Percentiles rank a stretch among this genome's conserved stretches.
phyloP scores from a whole-genome alignment of 2,113 vertebrate species.

The Holacanthus passer region DNA sequence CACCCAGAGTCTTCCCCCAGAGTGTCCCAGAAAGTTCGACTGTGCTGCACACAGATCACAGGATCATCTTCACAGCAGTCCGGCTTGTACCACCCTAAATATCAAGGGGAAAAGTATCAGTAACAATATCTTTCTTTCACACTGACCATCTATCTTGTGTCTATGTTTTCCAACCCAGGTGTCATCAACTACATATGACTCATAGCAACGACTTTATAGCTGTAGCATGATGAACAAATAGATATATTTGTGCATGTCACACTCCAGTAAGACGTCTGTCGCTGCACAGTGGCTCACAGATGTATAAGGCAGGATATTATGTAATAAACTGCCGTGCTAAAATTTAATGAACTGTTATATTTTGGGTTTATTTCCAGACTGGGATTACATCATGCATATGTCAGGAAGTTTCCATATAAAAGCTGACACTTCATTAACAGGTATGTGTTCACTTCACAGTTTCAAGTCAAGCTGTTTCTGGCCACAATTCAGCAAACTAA shows the following conservation, averaged over 20 bases:
- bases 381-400: neutral
- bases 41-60: constrained; percentile 14
- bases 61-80: neutral
- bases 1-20: neutral
- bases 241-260: neutral
- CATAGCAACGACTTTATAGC: neutral
- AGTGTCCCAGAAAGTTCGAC: neutral
- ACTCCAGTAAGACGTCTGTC: constrained; percentile 2
- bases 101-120: neutral
- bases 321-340: neutral
- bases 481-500: neutral
- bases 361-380: constrained; percentile 11
- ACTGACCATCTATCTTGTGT: neutral
- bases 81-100: neutral
- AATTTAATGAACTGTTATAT: constrained; percentile 39
- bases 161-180: neutral
- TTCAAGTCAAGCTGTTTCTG: neutral
- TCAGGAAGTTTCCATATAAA: constrained; percentile 9
- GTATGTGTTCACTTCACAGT: constrained; percentile 13
- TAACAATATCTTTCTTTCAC: neutral
- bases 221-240: neutral
- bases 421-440: constrained; percentile 18
- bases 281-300: neutral
- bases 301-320: neutral
- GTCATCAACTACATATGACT: neutral